These are phyloP conservation scores for Augiades crinisus DNA, from an alignment of 2,888 invertebrate species.

Conservation along the genomic window DNA sequence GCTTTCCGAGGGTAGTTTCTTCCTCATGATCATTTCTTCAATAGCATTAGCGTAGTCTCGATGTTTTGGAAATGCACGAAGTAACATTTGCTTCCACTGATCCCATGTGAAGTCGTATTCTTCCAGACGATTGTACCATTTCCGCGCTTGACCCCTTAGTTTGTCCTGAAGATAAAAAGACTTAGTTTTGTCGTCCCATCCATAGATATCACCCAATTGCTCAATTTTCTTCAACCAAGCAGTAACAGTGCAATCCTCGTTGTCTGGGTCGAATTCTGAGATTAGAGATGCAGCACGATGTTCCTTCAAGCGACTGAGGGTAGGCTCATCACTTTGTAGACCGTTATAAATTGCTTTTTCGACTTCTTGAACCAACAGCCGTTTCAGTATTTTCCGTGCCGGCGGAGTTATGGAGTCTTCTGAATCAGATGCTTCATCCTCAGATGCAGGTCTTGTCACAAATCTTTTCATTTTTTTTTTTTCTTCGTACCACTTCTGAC, in stretches of 20 bases:
- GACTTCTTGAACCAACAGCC: background rate
- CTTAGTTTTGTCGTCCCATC: conserved; percentile 34
- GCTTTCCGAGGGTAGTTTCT: conserved; percentile 30
- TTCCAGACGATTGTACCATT: conserved; percentile 37
- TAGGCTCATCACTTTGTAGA: background rate
- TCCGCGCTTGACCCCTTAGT: conserved; percentile 35
- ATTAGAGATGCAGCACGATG: conserved; percentile 21
- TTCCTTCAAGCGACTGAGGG: background rate
- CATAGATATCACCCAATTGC: conserved; percentile 33
- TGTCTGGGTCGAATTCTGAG: conserved; percentile 28
- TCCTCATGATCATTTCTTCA: conserved; percentile 36
- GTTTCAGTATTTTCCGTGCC: conserved; percentile 1
- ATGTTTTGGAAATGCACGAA: conserved; percentile 36
- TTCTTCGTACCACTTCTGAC: background rate
- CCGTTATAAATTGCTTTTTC: background rate
- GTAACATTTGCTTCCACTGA: conserved; percentile 37
- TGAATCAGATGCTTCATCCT: too few relatives aligned
- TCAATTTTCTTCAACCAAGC: conserved; percentile 34
- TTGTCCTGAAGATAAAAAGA: conserved; percentile 35
- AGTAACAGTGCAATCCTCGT: conserved; percentile 27
- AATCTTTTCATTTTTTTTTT: conserved; percentile 5
- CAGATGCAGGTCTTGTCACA: conserved; percentile 3
- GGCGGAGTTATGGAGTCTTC: background rate
- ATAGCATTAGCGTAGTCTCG: conserved; percentile 33
- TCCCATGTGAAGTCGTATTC: conserved; percentile 37